Evolutionary conservation across 1,140 invertebrate genomes (phyloP).

Genomic region (Cepaea nemoralis): DNA sequence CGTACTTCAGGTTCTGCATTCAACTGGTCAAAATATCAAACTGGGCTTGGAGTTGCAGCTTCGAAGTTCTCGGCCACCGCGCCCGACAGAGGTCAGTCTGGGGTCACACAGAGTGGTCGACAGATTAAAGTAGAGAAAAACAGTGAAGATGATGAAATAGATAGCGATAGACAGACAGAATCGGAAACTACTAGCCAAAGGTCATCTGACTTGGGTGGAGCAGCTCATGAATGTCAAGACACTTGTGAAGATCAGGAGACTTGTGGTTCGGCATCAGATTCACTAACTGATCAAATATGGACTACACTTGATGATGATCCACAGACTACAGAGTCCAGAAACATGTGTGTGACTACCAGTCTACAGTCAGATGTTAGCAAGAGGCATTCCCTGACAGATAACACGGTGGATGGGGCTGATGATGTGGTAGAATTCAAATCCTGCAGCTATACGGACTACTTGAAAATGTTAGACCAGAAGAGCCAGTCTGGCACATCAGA

Average conservation of each 20-base stretch:
- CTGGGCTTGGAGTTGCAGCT: not conserved
- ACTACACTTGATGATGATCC: too few species aligned
- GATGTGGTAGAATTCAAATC: slow-evolving; percentile 21
- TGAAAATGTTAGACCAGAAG: not conserved
- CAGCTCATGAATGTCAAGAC: too few species aligned
- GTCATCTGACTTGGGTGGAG: too few species aligned
- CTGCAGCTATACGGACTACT: not conserved
- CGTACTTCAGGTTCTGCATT: slow-evolving; percentile 19
- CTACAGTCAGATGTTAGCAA: too few species aligned
- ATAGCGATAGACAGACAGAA: not conserved
- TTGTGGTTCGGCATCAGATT: too few species aligned
- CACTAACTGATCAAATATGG: too few species aligned
- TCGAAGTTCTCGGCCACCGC: not conserved
- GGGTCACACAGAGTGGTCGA: not conserved
- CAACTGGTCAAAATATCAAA: slow-evolving; percentile 29
- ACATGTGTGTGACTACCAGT: too few species aligned
- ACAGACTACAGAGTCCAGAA: too few species aligned
- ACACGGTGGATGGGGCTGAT: not conserved
- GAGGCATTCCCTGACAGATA: too few species aligned
- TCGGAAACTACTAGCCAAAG: not conserved
- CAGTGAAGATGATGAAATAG: not conserved
- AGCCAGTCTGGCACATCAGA: not conserved
- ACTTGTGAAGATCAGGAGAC: too few species aligned
- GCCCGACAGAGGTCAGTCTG: not conserved
- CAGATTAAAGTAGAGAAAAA: not conserved